Percentiles rank a stretch among this genome's conserved stretches.
These are phyloP conservation scores for Perdita meconis DNA, from an alignment of 2,888 invertebrate genomes.

Conservation along the genomic window DNA sequence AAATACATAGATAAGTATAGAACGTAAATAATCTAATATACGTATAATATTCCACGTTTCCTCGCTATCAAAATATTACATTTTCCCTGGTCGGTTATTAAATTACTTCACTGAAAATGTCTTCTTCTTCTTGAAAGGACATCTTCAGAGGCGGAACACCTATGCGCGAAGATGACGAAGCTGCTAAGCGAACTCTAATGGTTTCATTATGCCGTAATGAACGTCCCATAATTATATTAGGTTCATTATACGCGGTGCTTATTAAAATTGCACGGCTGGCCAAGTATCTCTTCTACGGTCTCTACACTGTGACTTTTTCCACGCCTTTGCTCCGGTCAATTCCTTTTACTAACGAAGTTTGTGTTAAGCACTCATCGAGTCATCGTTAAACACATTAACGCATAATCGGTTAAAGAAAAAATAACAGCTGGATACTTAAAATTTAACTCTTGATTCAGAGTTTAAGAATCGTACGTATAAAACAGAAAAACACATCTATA, in stretches of 20 bases:
- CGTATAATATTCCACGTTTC: neutral
- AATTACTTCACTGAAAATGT: constrained; percentile 17
- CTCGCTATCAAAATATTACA: neutral
- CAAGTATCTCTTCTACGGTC: constrained; percentile 48
- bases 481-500: too few species aligned
- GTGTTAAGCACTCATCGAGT: constrained; percentile 31
- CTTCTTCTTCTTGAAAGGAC: constrained; percentile 14
- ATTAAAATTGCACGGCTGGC: constrained; percentile 73
- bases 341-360: constrained; percentile 51
- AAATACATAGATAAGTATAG: too few species aligned
- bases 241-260: constrained; percentile 72
- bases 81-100: neutral
- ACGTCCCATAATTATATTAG: constrained; percentile 76
- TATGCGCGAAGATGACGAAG: constrained; percentile 44
- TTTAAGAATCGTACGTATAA: too few species aligned
- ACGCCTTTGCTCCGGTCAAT: constrained; percentile 35
- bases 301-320: constrained; percentile 42
- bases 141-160: constrained; percentile 16
- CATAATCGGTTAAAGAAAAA: neutral
- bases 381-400: neutral
- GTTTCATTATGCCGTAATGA: constrained; percentile 73
- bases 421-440: neutral
- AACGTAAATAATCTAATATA: too few species aligned
- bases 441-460: too few species aligned
- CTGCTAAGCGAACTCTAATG: constrained; percentile 70